These are phyloP conservation scores for Lumbricus terrestris DNA, from an alignment of 2,888 invertebrate genomes.

Conservation along the genomic window DNA sequence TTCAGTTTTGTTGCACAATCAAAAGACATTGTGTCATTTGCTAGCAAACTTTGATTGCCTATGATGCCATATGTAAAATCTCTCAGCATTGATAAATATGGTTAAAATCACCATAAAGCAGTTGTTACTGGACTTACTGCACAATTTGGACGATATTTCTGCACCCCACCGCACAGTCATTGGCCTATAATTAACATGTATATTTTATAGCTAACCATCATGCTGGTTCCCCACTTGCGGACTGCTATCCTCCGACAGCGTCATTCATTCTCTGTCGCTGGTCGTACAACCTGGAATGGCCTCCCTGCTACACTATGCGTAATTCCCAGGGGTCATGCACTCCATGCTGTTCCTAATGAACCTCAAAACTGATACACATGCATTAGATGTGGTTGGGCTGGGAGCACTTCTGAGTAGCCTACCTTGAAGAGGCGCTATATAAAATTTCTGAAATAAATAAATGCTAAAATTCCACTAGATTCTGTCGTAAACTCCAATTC, in stretches of 20 bases:
- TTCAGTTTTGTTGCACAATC: not conserved
- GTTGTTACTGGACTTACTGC: not conserved
- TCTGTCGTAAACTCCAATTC: not conserved
- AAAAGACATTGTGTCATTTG: not conserved
- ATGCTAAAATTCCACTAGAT: not conserved
- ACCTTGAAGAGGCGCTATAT: no score
- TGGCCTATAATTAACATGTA: not conserved
- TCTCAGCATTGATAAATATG: not conserved
- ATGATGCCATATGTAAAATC: not conserved
- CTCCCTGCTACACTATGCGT: no score
- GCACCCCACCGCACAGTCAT: not conserved
- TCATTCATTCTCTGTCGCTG: no score
- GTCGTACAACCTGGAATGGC: no score
- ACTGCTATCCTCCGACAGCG: no score
- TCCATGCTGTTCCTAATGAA: no score
- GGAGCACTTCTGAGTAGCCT: no score
- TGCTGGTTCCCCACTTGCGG: no score
- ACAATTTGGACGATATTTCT: not conserved
- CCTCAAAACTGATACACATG: no score
- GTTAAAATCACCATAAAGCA: not conserved
- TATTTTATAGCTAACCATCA: not conserved
- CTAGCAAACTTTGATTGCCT: not conserved
- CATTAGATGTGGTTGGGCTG: no score
- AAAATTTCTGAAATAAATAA: no score
- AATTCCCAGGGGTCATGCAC: no score